Conservation (phyloP, 2,888 invertebrate species). For the Neoitamus cyanurus region DNA sequence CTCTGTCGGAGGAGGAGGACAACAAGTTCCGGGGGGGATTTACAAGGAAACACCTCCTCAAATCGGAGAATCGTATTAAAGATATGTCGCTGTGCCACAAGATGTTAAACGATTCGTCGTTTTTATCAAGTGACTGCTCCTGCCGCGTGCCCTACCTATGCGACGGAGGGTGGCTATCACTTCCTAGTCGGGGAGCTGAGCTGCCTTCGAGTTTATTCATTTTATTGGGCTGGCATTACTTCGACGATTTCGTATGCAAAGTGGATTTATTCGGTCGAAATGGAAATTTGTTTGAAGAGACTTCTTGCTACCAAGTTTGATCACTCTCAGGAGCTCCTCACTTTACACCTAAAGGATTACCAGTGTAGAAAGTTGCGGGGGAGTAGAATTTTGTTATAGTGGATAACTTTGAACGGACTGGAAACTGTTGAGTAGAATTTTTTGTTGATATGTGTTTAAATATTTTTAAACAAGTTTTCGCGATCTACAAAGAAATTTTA, state of each 20-base stretch:
- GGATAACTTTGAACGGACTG: too few species aligned
- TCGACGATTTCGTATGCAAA: slow-evolving; percentile 58
- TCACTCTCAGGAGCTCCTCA: neutral
- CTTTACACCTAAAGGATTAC: neutral
- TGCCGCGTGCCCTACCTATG: neutral
- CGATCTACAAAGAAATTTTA: too few species aligned
- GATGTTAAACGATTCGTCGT: slow-evolving; percentile 28
- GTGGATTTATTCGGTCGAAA: slow-evolving; percentile 66
- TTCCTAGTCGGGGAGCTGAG: neutral
- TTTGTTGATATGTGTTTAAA: too few species aligned
- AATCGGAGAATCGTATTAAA: slow-evolving; percentile 24
- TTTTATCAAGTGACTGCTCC: neutral
- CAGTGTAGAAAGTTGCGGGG: too few species aligned
- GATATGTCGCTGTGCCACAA: neutral
- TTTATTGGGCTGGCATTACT: slow-evolving; percentile 27
- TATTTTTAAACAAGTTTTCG: too few species aligned
- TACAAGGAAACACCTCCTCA: slow-evolving; percentile 29
- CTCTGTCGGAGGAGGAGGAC: neutral
- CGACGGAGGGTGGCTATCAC: neutral
- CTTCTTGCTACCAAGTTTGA: slow-evolving; percentile 10
- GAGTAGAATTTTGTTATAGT: too few species aligned
- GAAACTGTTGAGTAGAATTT: too few species aligned
- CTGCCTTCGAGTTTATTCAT: neutral
- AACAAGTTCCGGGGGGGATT: slow-evolving; percentile 11
- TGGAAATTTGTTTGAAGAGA: slow-evolving; percentile 60